Percentiles rank a stretch among this genome's conserved stretches.
Evolutionary conservation across 1,140 invertebrate species (phyloP).

Genomic region (Platyscapa corneri): DNA sequence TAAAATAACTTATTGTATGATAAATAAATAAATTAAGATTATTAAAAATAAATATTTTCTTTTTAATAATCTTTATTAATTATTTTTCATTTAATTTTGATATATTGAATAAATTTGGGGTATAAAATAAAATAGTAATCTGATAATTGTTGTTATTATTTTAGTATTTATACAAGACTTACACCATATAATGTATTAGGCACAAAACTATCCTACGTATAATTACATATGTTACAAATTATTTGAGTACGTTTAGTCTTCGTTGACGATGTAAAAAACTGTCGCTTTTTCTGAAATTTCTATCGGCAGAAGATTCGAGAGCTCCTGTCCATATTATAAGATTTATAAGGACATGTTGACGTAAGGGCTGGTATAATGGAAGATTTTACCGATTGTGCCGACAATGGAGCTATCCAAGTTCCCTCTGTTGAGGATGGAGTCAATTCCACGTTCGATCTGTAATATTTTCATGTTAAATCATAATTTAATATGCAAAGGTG

Average conservation of each 20-base stretch:
- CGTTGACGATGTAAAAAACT: not conserved
- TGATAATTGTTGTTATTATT: slow-evolving; percentile 21
- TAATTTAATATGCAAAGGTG: not conserved
- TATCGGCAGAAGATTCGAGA: slow-evolving; percentile 64
- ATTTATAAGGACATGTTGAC: slow-evolving; percentile 62
- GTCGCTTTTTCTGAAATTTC: not conserved
- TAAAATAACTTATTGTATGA: no score
- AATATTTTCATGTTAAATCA: slow-evolving; percentile 54
- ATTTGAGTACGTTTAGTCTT: no score
- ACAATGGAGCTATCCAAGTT: slow-evolving; percentile 68
- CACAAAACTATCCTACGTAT: slow-evolving; percentile 37
- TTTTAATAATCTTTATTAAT: no score
- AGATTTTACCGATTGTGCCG: slow-evolving; percentile 64
- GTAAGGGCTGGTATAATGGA: slow-evolving; percentile 68
- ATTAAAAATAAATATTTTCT: no score
- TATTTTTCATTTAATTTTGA: no score
- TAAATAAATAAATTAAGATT: no score
- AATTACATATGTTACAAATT: slow-evolving; percentile 54
- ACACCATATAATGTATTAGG: slow-evolving; percentile 34
- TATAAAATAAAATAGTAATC: not conserved
- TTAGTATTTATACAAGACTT: slow-evolving; percentile 43
- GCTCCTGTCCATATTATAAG: slow-evolving; percentile 66
- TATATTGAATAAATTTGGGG: not conserved
- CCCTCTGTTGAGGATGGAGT: slow-evolving; percentile 59
- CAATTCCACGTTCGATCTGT: slow-evolving; percentile 61